Evolutionary conservation across 1,140 invertebrate species (phyloP), one percentile per base, ranked within the genome.

Genomic region (Drosophila pseudoobscura): DNA sequence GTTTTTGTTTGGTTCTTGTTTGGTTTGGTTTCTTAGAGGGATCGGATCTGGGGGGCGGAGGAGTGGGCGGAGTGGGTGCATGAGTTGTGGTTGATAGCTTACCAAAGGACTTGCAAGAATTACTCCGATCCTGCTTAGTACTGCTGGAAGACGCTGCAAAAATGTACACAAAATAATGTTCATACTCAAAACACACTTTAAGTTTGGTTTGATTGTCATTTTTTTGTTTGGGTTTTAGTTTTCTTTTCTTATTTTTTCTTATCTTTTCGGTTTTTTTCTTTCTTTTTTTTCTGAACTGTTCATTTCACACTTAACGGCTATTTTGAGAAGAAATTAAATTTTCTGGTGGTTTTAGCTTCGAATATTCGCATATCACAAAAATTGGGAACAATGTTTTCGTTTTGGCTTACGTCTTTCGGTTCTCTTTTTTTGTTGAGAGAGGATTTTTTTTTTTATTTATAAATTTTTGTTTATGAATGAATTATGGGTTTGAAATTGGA

Each of bases 91-190:
- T 90, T 92, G 92, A 93, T 93, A 94, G 95, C 96, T 97, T 97
- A 97, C 96, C 96, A 96, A 94, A 93, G 96, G 96, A 94, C 96
- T 96, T 94, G 96, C 96, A 95, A 97, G 95, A 94, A 96, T 96
- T 94, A 96, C 96, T 94, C 96, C 96, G 95, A 97, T 96, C 95
- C 96, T 95, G 95, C 95, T 96, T 94, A 97, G 95, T 93, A 97
- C 96, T 94, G 96, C 96, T 94, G 96, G 96, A 93, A 97, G 95
- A 93, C 96, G 96, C 96, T 97, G 96, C 92, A 96, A 96, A 94
- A 92, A 91, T 91, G 75, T 91, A 90, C 82, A 91, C 83, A 91
- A 90, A 91, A 91, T 80, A 91, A 91, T 91, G 77, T 91, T 91
- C 89, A 91, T 91, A 91, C 91, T 91, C 65, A 90, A 91, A 91